Base-by-base conservation (phyloP, 2,113 vertebrate species). In the Anhinga anhinga region DNA sequence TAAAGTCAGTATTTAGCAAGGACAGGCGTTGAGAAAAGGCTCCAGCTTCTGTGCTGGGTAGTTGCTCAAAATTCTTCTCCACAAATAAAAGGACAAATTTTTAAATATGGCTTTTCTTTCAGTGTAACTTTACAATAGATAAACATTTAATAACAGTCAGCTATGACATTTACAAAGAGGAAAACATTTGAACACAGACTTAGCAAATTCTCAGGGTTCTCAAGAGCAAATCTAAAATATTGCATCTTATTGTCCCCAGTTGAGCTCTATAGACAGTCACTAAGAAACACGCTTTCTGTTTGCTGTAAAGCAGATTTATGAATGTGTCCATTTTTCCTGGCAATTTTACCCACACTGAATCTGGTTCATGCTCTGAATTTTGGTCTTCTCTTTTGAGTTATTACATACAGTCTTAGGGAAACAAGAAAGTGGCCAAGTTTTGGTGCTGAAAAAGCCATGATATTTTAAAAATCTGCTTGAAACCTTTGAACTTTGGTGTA, bases 81-180 rank as follows among this genome's bases (percentile, higher is more conserved):
- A 29, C 25, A 84, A 82, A 67, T 70, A 87, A 82, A 90, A 76
- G 34, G 29, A 89, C 13, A 66, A 11, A 32, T 61, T 72, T 86
- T 96, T 14, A 90, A 96, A 77, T 71, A 34, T 30, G 47, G 10
- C 25, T 96, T 93, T 94, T 91, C 56, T 95, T 97, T 91, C 85
- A 85, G 56, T 61, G 58, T 36, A 80, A 55, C 21, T 9, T 93
- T 85, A 61, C 56, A 87, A 71, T 87, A 76, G 81, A 61, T 76
- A 79, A 93, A 76, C 70, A 47, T 93, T 94, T 90, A 94, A 76
- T 91, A 94, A 88, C 32, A 49, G 65, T 69, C 40, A 61, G 62
- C 84, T 90, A 38, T 96, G 96, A 94, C 82, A 91, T 95, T 96
- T 95, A 76, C 82, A 72, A 85, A 87, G 69, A 79, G 44, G 38